Evolutionary conservation across 2,888 invertebrate genomes (phyloP).

Genomic region (Pterostichus niger): DNA sequence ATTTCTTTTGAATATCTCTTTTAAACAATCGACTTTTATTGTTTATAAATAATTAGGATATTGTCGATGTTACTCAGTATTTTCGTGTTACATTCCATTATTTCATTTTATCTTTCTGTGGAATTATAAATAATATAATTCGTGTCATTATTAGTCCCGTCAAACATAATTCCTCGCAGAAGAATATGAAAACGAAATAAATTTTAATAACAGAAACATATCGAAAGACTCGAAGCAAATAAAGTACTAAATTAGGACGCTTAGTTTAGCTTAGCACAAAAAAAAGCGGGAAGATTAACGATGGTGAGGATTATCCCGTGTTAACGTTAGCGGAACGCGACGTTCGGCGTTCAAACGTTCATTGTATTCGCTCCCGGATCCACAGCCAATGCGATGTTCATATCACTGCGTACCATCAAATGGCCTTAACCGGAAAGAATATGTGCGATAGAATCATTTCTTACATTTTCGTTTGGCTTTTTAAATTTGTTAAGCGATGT

Average conservation of each 20-base stretch:
- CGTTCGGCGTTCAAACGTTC: conserved; percentile 28
- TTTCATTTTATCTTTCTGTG: too few species aligned
- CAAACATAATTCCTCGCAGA: background rate
- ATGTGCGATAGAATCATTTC: conserved; percentile 47
- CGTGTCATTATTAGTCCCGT: background rate
- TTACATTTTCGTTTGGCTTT: conserved; percentile 6
- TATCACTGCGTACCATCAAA: conserved; percentile 46
- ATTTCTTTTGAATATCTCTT: too few species aligned
- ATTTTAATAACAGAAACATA: conserved; percentile 46
- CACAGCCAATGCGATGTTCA: conserved; percentile 27
- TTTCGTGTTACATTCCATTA: too few species aligned
- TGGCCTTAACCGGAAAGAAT: conserved; percentile 16
- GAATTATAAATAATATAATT: too few species aligned
- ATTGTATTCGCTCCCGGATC: conserved; percentile 12
- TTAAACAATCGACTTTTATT: too few species aligned
- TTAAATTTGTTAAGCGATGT: conserved; percentile 21
- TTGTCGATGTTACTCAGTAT: too few species aligned
- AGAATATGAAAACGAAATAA: conserved; percentile 22
- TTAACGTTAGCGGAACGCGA: conserved; percentile 60
- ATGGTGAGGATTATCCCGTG: conserved; percentile 60
- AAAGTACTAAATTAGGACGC: conserved; percentile 56
- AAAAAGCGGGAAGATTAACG: conserved; percentile 61
- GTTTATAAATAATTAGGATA: too few species aligned
- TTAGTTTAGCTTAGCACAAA: conserved; percentile 41
- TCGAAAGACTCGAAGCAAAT: conserved; percentile 43